Conservation (phyloP, 2,888 invertebrate species). For the Tinea trinotella region DNA sequence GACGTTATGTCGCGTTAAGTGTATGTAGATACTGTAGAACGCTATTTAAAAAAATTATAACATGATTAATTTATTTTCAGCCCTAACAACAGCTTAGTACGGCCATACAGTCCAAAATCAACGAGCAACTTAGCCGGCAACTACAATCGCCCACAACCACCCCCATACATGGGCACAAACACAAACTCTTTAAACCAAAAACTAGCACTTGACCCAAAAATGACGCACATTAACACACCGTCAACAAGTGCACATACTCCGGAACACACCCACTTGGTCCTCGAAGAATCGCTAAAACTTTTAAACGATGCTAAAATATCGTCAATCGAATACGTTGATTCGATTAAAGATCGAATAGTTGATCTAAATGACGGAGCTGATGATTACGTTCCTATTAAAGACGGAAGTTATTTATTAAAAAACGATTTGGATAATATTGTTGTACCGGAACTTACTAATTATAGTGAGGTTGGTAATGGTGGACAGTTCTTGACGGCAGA, state of each 20-base stretch:
- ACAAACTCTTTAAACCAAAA: constrained; percentile 52
- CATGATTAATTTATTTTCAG: constrained; percentile 50
- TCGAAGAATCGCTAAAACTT: constrained; percentile 61
- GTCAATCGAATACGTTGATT: constrained; percentile 38
- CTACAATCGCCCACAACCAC: constrained; percentile 65
- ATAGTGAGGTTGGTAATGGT: constrained; percentile 30
- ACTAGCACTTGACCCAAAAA: constrained; percentile 30
- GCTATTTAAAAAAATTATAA: too few species aligned
- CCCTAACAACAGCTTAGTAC: constrained; percentile 69
- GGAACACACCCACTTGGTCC: constrained; percentile 46
- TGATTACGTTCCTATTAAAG: constrained; percentile 52
- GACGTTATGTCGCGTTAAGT: too few species aligned
- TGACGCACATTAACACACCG: constrained; percentile 36
- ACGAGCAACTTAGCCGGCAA: constrained; percentile 49
- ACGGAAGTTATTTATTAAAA: too few species aligned
- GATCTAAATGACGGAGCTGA: constrained; percentile 51
- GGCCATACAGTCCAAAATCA: constrained; percentile 65
- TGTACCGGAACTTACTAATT: constrained; percentile 52
- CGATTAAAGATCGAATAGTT: constrained; percentile 42
- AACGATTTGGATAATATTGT: constrained; percentile 36
- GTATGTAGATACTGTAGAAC: too few species aligned
- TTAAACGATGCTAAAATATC: constrained; percentile 61
- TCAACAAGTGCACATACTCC: constrained; percentile 43
- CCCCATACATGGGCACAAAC: constrained; percentile 53
- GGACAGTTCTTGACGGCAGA: constrained; percentile 25